Evolutionary conservation across 2,888 invertebrate species (phyloP), one percentile per base, ranked within the genome.

Genomic region (Lasioglossum leucozonium): DNA sequence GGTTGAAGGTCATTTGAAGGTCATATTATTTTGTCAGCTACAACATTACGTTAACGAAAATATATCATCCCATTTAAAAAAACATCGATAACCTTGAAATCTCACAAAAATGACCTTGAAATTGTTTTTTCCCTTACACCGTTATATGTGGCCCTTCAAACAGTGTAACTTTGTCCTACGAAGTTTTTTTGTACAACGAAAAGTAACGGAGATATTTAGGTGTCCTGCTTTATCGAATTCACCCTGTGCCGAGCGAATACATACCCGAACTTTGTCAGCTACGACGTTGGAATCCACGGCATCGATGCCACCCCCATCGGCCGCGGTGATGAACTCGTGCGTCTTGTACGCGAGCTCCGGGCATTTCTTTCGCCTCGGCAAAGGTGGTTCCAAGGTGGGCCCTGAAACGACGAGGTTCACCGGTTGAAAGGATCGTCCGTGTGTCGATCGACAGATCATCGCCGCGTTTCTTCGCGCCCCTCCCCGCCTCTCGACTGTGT

Each of bases 311-410:
- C 95, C 95, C 58, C 96, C 96, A 55, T 93, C 93, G 78, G 97
- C 97, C 94, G 96, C 95, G 91, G 95, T 95, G 91, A 98, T 97
- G 93, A 98, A 96, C 95, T 98, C 98, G 96, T 98, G 98, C 94
- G 97, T 97, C 95, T 97, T 97, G 96, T 98, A 98, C 92, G 98
- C 98, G 94, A 98, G 96, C 92, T 98, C 98, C 73, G 98, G 98
- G 95, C 98, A 98, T 96, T 98, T 98, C 96, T 98, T 98, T 95
- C 98, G 97, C 91, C 98, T 96, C 89, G 98, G 98, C 96, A 98
- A 96, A 88, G 98, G 97, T 91, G 98, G 98, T 95, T 98, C 98
- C 96, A 97, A 96, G 82, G 96, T 96, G 89, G 96, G 93, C 86
- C 95, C 95, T 95, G 94, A 77, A 94, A 94, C 87, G 84, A 85